phyloP scores from a whole-genome alignment of 2,113 vertebrate species.

The Nerophis ophidion region DNA sequence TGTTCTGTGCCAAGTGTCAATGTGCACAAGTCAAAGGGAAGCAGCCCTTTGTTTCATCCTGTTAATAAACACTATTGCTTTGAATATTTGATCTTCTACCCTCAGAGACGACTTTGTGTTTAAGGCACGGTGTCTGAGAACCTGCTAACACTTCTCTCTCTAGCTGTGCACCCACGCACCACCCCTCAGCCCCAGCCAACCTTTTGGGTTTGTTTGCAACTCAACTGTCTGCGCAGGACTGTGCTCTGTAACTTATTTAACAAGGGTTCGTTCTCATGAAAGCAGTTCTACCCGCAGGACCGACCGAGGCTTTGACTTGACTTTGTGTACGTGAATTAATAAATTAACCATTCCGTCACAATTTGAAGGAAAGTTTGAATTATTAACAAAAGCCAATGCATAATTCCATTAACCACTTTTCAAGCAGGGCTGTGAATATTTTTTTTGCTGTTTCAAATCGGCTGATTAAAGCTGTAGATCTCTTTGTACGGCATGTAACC shows the following conservation, averaged over 20 bases:
- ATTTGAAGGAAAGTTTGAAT: slow-evolving; percentile 75
- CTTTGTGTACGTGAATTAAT: slow-evolving; percentile 75
- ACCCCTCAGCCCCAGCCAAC: slow-evolving; percentile 33
- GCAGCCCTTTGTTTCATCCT: slow-evolving; percentile 74
- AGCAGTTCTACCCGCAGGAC: slow-evolving; percentile 70
- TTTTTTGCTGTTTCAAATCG: slow-evolving; percentile 71
- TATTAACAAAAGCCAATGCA: slow-evolving; percentile 74
- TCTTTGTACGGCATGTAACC: slow-evolving; percentile 58
- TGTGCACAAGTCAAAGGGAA: slow-evolving; percentile 76
- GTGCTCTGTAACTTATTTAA: slow-evolving; percentile 75
- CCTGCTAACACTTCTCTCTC: slow-evolving; percentile 24
- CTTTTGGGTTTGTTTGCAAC: slow-evolving; percentile 70
- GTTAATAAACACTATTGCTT: slow-evolving; percentile 73
- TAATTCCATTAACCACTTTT: slow-evolving; percentile 72
- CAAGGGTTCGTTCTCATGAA: slow-evolving; percentile 71
- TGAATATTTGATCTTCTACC: slow-evolving; percentile 76
- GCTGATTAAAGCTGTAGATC: slow-evolving; percentile 76
- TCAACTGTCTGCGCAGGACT: slow-evolving; percentile 53
- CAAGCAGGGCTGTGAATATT: slow-evolving; percentile 70
- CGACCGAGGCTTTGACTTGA: slow-evolving; percentile 68
- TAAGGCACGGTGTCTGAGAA: slow-evolving; percentile 59
- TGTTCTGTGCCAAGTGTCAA: slow-evolving; percentile 76
- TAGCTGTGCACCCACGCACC: slow-evolving; percentile 32
- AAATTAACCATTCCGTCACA: slow-evolving; percentile 77
- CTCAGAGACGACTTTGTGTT: slow-evolving; percentile 64